Evolutionary conservation across 1,140 invertebrate species (phyloP), one percentile per base, ranked within the genome.

Genomic region (Phthorimaea operculella): DNA sequence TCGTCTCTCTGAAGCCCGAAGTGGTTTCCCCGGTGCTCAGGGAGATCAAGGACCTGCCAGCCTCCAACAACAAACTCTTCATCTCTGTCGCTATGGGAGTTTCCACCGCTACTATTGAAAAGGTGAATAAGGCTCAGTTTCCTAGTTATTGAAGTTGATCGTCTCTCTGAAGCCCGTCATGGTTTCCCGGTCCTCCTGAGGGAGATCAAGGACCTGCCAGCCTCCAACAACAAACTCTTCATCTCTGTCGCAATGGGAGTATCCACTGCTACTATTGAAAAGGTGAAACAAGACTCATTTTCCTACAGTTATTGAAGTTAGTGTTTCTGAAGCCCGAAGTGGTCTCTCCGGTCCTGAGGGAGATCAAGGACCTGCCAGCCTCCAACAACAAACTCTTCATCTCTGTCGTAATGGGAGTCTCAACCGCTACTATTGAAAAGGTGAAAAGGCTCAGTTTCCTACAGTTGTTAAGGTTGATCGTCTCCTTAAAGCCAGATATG

Each of bases 1-100:
- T n/a, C n/a, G 76, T 99, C 5, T 93, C 96, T 0, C 95, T 98
- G 0, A 99, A 99, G 77, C 97, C 98, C 0, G 90, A 92, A 59
- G 89, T 97, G 14, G 91, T 98, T 0, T 89, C 89, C 0, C 87
- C 88, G 45, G 91, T 97, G 4, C 84, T 98, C 9, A 86, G 87
- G 8, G 94, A 97, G 64, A 87, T 99, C 0, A 89, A 89, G 33
- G 73, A 87, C 47, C 65, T 86, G 1, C 70, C 87, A 0, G 71
- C 87, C 0, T 86, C 93, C 8, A 87, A 87, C 10, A 88, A 90
- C 15, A 92, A 94, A 63, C 87, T 98, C 0, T 89, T 98, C 51
- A 87, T 98, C 8, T 99, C 97, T 0, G 93, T 99, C 18, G 97
- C 96, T 3, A 95, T 97, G 90, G 97, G 97, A 12, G 90, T 98